These are phyloP conservation scores for Furcula furcula DNA, from an alignment of 2,888 invertebrate species.

Conservation along the genomic window DNA sequence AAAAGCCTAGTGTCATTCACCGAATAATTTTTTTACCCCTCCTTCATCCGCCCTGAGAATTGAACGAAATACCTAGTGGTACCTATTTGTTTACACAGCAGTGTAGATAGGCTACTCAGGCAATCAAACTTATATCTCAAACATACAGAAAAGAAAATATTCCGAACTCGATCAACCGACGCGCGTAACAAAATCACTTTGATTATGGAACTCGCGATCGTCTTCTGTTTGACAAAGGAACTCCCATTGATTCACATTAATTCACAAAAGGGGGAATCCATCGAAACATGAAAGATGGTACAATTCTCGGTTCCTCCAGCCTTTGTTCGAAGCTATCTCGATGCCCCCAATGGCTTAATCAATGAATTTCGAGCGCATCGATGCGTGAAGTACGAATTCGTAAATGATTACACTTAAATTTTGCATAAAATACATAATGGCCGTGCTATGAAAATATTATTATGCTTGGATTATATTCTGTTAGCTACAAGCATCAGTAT, in stretches of 20 bases:
- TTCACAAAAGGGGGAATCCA: conserved; percentile 36
- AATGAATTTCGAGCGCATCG: conserved; percentile 18
- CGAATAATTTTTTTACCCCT: too few species aligned
- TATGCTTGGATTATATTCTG: too few species aligned
- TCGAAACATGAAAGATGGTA: conserved; percentile 35
- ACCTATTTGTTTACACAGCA: too few species aligned
- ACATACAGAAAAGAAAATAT: background rate
- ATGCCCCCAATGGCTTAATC: conserved; percentile 25
- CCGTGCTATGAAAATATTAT: too few species aligned
- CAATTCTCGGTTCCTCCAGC: conserved; percentile 39
- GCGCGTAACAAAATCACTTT: conserved; percentile 15
- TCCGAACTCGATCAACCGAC: background rate
- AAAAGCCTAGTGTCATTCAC: too few species aligned
- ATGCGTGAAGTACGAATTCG: conserved; percentile 12
- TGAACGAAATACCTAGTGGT: too few species aligned
- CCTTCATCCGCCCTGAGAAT: too few species aligned
- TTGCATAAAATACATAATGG: too few species aligned
- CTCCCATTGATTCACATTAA: conserved; percentile 44
- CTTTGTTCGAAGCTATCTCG: conserved; percentile 21
- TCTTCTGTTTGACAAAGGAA: conserved; percentile 27
- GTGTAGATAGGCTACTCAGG: too few species aligned
- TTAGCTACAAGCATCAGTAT: too few species aligned
- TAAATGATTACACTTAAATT: conserved; percentile 7
- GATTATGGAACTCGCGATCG: conserved; percentile 26
- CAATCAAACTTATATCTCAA: too few species aligned